Conservation (phyloP, 2,888 invertebrate genomes). For the Sialis fuliginosa region DNA sequence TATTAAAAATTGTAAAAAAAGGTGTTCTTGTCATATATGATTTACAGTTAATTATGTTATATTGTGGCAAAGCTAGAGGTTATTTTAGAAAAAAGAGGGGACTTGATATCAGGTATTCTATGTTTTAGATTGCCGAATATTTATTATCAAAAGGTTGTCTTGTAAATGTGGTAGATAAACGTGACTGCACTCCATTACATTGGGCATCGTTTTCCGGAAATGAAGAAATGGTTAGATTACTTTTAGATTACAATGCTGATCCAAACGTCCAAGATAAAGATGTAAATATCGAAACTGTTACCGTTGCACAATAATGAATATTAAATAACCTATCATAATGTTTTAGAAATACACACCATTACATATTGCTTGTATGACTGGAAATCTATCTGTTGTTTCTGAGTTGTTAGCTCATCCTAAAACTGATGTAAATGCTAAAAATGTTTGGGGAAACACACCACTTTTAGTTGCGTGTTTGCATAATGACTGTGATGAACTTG, state of each 20-base stretch:
- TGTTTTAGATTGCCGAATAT: constrained; percentile 27
- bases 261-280: constrained; percentile 29
- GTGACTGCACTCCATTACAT: constrained; percentile 39
- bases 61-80: too few relatives aligned
- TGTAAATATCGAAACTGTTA: constrained; percentile 9
- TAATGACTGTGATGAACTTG: not conserved
- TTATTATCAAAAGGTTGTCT: constrained; percentile 33
- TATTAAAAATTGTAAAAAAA: too few relatives aligned
- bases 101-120: too few relatives aligned
- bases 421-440: constrained; percentile 13
- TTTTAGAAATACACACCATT: constrained; percentile 34
- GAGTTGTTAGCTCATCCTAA: constrained; percentile 29
- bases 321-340: not conserved
- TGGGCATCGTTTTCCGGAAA: constrained; percentile 43
- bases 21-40: too few relatives aligned
- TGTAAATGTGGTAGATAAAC: constrained; percentile 43
- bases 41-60: too few relatives aligned
- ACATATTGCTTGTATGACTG: constrained; percentile 40
- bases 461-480: not conserved
- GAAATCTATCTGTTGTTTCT: constrained; percentile 13
- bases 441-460: not conserved
- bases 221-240: constrained; percentile 24
- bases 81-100: too few relatives aligned
- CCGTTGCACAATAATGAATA: not conserved
- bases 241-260: constrained; percentile 27